Conservation (phyloP, 2,797 vertebrate genomes). For the Dendrocincla fuliginosa region DNA sequence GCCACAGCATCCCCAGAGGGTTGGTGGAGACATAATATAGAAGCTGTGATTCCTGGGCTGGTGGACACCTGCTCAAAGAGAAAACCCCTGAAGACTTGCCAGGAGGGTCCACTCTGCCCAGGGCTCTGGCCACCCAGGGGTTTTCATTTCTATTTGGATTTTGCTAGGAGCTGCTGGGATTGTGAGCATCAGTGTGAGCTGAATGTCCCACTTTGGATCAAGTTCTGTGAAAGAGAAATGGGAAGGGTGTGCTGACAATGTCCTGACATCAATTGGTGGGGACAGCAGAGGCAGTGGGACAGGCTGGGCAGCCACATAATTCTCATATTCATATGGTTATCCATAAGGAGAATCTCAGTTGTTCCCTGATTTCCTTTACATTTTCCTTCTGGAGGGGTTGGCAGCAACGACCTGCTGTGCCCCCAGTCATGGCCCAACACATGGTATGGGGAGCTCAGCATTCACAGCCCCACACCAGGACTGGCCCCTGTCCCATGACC, state of each 20-base stretch:
- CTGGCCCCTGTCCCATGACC: rapidly evolving
- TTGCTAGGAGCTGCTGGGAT: not conserved
- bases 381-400: not conserved
- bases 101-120: not conserved
- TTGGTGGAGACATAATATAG: not conserved
- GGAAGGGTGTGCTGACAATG: not conserved
- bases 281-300: not conserved
- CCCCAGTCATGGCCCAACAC: not conserved
- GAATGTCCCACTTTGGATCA: not conserved
- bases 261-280: not conserved
- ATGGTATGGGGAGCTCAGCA: rapidly evolving
- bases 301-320: not conserved
- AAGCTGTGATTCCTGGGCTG: not conserved
- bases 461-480: not conserved
- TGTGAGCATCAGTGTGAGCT: not conserved
- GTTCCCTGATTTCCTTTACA: not conserved
- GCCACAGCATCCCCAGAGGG: not conserved
- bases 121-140: not conserved
- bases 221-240: not conserved
- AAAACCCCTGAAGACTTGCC: not conserved
- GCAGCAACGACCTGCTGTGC: not conserved
- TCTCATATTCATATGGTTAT: too few species aligned
- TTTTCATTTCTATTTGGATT: not conserved
- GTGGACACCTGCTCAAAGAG: not conserved
- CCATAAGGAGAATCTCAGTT: not conserved